Base-by-base conservation (phyloP, 2,797 vertebrate genomes). In the Tamandua tetradactyla region DNA sequence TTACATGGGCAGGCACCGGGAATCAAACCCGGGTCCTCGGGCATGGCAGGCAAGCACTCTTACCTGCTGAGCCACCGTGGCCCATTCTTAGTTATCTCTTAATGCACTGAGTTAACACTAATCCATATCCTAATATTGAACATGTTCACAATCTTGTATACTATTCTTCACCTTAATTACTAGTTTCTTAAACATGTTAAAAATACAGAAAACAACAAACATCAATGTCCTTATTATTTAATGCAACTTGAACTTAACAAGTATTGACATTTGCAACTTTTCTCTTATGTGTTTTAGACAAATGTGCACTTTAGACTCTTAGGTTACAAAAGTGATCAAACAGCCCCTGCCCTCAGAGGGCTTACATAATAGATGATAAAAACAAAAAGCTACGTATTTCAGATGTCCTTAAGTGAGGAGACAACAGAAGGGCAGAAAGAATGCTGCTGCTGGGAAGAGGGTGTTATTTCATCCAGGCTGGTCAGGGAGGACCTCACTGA, bases 221-320 rank as follows among this genome's bases (percentile, higher is more conserved):
- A 55, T 49, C 13, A 25, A 52, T 20, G 37, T n/a, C n/a, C n/a
- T n/a, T n/a, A n/a, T n/a, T n/a, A 79, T n/a, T 5, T 27, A 59
- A 13, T 49, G 90, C 17, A 71, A 44, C 15, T 91, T 47, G 7
- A 91, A 59, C 88, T 91, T 89, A 93, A 68, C 9, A 89, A 86
- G 13, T 44, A 18, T 64, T 74, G 15, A 66, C 22, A 5, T 32
- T 87, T 80, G 18, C 52, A 25, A 3, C 15, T 30, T 69, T 83
- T 59, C 20, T 55, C 6, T 25, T 44, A 61, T 85, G 5, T 27
- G 57, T 47, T 71, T 71, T 49, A 78, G 55, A 68, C 40, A 52
- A 71, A 20, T 20, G 27, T 62, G 78, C 12, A 20, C 61, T 79
- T 72, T 80, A 61, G 13, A 78, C 9, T 32, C 25, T 27, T 27